Evolutionary conservation across 1,140 invertebrate species (phyloP).

Genomic region (Galleria mellonella): DNA sequence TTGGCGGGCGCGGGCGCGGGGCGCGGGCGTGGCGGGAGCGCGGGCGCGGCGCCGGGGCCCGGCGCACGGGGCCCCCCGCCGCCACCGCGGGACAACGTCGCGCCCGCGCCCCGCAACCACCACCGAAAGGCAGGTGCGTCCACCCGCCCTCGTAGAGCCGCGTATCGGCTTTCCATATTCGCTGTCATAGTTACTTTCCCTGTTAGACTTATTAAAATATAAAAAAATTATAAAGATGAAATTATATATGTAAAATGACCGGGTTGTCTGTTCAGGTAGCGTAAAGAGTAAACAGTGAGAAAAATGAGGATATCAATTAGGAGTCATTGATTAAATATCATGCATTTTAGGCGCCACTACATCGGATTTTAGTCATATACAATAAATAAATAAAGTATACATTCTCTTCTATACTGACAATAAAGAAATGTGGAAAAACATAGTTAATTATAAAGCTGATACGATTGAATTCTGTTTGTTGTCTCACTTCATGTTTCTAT

Average conservation of each 20-base stretch:
- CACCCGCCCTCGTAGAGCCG: constrained; percentile 14
- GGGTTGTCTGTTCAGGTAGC: constrained; percentile 1
- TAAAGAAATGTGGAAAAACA: no score
- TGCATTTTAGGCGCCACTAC: no score
- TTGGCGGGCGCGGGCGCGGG: constrained; percentile 80
- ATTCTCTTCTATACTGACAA: no score
- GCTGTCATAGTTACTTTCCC: constrained; percentile 57
- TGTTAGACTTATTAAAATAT: constrained; percentile 35
- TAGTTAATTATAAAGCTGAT: not conserved
- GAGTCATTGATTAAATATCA: no score
- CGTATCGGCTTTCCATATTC: constrained; percentile 48
- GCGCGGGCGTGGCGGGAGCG: constrained; percentile 64
- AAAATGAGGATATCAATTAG: not conserved
- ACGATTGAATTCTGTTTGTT: not conserved
- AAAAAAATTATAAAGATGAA: not conserved
- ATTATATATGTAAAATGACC: not conserved
- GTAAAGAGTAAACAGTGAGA: not conserved
- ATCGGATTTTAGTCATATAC: no score
- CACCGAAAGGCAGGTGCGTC: constrained; percentile 60
- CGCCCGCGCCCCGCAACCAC: constrained; percentile 49
- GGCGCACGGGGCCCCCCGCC: constrained; percentile 86
- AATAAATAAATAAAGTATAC: no score
- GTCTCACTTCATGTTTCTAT: not conserved
- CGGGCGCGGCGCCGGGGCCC: constrained; percentile 76
- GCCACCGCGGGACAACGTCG: constrained; percentile 82